Evolutionary conservation across 2,888 invertebrate species (phyloP).

Genomic region (Laspeyria flexula): DNA sequence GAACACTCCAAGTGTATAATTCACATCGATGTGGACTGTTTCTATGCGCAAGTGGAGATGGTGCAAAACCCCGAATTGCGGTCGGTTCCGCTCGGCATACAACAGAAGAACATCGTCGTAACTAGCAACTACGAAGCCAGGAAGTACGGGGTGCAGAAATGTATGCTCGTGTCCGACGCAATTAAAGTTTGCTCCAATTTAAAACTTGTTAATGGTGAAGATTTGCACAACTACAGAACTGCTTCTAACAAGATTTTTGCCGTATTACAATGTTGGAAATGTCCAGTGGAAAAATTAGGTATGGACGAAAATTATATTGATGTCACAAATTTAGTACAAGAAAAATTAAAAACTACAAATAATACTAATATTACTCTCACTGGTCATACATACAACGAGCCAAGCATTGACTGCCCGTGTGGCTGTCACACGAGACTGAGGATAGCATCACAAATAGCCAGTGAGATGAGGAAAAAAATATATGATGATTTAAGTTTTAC

Average conservation of each 20-base stretch:
- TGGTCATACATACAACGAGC: constrained; percentile 87
- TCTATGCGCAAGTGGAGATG: constrained; percentile 95
- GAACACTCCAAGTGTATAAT: constrained; percentile 90
- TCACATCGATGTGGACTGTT: constrained; percentile 94
- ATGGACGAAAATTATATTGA: constrained; percentile 95
- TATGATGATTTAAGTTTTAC: constrained; percentile 90
- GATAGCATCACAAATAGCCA: constrained; percentile 90
- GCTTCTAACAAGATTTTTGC: constrained; percentile 92
- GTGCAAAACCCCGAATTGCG: constrained; percentile 89
- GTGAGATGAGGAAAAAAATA: constrained; percentile 90
- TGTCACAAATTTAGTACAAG: constrained; percentile 89
- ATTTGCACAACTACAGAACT: constrained; percentile 92
- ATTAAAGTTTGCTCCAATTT: constrained; percentile 90
- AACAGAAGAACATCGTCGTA: constrained; percentile 94
- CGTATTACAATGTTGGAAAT: constrained; percentile 89
- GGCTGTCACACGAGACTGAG: constrained; percentile 90
- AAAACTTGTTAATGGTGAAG: constrained; percentile 92
- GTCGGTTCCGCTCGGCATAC: constrained; percentile 90
- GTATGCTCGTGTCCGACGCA: constrained; percentile 92
- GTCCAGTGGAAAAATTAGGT: constrained; percentile 92
- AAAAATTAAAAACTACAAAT: constrained; percentile 75
- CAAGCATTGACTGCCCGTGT: constrained; percentile 88
- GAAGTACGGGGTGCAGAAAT: constrained; percentile 90
- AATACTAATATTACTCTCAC: constrained; percentile 67
- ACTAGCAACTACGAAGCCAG: constrained; percentile 94